Percentiles rank a stretch among this genome's conserved stretches.
These are phyloP conservation scores for Bruchidius siliquastri DNA, from an alignment of 2,888 invertebrate genomes.

Conservation along the genomic window DNA sequence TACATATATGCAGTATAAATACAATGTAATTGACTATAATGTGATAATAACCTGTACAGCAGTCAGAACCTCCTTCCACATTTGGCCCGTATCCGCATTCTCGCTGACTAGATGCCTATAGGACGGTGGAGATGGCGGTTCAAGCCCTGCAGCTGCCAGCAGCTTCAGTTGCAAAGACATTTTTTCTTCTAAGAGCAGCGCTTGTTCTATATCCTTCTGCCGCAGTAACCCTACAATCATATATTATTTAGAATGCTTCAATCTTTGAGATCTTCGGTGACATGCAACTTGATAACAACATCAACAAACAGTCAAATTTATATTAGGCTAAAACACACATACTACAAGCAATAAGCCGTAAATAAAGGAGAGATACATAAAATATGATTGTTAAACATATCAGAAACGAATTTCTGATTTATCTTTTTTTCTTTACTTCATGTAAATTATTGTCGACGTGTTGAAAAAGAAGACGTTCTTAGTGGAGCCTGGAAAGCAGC, in stretches of 20 bases:
- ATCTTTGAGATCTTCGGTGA: background rate
- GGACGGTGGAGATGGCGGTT: constrained; percentile 60
- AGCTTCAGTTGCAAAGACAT: constrained; percentile 77
- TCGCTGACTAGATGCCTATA: constrained; percentile 75
- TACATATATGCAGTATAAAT: too few relatives aligned
- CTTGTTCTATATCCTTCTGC: constrained; percentile 84
- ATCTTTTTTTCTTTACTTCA: too few relatives aligned
- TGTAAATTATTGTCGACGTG: too few relatives aligned
- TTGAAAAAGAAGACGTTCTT: too few relatives aligned
- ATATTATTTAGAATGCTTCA: constrained; percentile 5
- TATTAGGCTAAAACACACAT: background rate
- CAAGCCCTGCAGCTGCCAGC: constrained; percentile 63
- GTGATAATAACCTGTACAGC: constrained; percentile 58
- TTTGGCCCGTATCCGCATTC: constrained; percentile 68
- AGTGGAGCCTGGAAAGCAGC: too few relatives aligned
- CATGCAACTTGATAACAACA: background rate
- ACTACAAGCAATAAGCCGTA: background rate
- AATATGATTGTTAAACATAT: background rate
- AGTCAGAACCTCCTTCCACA: constrained; percentile 78
- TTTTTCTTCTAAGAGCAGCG: constrained; percentile 81
- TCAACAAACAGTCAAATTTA: background rate
- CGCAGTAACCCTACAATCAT: constrained; percentile 69
- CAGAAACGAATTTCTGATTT: too few relatives aligned
- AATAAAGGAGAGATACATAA: background rate
- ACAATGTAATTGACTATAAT: background rate